Evolutionary conservation across 2,888 invertebrate genomes (phyloP).

Genomic region (Drosophila emarginata): DNA sequence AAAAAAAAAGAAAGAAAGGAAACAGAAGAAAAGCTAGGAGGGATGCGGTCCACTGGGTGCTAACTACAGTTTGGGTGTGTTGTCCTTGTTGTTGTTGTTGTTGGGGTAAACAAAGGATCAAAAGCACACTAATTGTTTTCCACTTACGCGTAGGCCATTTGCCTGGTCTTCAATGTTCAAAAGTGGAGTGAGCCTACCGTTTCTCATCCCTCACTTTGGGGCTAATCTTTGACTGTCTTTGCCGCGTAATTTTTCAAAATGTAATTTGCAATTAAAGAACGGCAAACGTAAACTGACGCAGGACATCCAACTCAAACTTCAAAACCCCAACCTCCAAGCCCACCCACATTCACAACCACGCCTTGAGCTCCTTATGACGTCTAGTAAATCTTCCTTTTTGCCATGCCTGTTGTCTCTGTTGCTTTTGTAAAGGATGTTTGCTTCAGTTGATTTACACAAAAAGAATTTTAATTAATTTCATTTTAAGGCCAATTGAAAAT

Average conservation of each 20-base stretch:
- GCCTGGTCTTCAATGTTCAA: constrained; percentile 14
- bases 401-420: constrained; percentile 28
- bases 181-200: background rate
- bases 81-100: constrained; percentile 45
- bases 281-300: constrained; percentile 27
- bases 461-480: constrained; percentile 72
- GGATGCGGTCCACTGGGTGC: constrained; percentile 69
- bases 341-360: constrained; percentile 31
- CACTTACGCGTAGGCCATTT: constrained; percentile 59
- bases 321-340: background rate
- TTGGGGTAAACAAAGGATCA: constrained; percentile 80
- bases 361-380: constrained; percentile 59
- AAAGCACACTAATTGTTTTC: constrained; percentile 80
- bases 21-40: constrained; percentile 37
- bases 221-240: constrained; percentile 67
- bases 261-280: constrained; percentile 79
- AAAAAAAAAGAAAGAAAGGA: too few relatives aligned
- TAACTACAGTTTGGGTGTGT: constrained; percentile 55
- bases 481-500: constrained; percentile 27
- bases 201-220: constrained; percentile 13
- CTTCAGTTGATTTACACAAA: constrained; percentile 76
- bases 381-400: constrained; percentile 17
- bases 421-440: constrained; percentile 78
- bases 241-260: constrained; percentile 76
- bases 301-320: background rate